phyloP scores from a whole-genome alignment of 2,113 vertebrate species.

The Amphiprion percula region DNA sequence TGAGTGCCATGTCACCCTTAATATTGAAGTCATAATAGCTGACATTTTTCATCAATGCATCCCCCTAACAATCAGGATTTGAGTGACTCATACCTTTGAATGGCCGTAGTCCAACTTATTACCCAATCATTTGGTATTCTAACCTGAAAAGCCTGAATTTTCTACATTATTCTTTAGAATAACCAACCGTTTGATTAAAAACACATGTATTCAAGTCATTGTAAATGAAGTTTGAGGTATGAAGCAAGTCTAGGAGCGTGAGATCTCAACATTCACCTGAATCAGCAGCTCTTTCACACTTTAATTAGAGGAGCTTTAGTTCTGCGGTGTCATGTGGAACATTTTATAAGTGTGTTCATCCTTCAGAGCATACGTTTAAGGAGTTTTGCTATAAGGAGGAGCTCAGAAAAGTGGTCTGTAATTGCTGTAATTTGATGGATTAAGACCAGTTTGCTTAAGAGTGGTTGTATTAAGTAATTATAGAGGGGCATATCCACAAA shows the following conservation, averaged over 20 bases:
- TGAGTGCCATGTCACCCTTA: background rate
- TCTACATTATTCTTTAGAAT: too few relatives aligned
- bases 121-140: background rate
- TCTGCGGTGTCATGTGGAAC: background rate
- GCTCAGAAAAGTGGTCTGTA: background rate
- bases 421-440: background rate
- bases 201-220: too few relatives aligned
- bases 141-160: background rate
- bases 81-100: background rate
- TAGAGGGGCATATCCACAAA: background rate
- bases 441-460: background rate
- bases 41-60: background rate
- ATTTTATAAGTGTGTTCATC: background rate
- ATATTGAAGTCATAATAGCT: conserved; percentile 2
- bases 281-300: background rate
- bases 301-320: background rate
- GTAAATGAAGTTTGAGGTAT: too few relatives aligned
- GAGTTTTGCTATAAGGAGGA: background rate
- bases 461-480: background rate
- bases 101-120: too few relatives aligned
- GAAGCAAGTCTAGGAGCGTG: background rate
- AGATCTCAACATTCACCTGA: background rate
- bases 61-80: background rate
- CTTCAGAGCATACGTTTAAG: background rate
- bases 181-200: too few relatives aligned